Evolutionary conservation across 2,797 vertebrate species (phyloP), one percentile per base, ranked within the genome.

Genomic region (Melanogrammus aeglefinus): DNA sequence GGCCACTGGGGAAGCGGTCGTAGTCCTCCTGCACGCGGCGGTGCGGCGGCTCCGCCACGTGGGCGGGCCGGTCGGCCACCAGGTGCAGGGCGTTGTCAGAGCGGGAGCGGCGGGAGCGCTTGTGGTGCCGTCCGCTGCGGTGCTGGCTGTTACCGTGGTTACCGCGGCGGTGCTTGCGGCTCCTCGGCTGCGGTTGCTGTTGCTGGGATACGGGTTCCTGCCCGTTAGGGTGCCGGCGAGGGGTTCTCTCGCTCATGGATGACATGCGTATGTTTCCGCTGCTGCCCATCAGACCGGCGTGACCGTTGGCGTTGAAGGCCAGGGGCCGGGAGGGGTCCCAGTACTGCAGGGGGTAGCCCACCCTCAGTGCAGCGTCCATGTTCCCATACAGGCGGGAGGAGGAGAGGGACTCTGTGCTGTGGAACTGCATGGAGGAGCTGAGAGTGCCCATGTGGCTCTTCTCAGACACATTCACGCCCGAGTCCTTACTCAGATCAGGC

Each of bases 401-500:
- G 69, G 97, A 95, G 83, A 99, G 95, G 0, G 98, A 99, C 90
- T 99, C 97, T 0, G 97, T 96, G 73, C 98, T 99, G 75, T 96
- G 96, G 82, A 97, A 98, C 86, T 98, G 97, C 86, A 96, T 89
- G 5, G 97, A 98, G 6, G 97, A 99, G 88, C 97, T 98, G 0
- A 99, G 94, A 0, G 97, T 99, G 39, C 97, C 97, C 96, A 99
- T 96, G 92, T 95, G 96, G 92, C 97, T 98, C 88, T 98, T 99
- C 88, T 99, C 98, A 0, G 97, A 98, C 84, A 99, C 92, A 0
- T 97, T 98, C 92, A 99, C 96, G 35, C 97, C 97, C 0, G 98
- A 99, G 91, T 99, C 98, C 90, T 99, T 99, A 91, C 97, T 99
- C 84, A 99, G 93, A 90, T 99, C 98, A 0, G 98, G 98, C 97